Conservation (phyloP, 2,888 invertebrate genomes). For the Erynnis tages region DNA sequence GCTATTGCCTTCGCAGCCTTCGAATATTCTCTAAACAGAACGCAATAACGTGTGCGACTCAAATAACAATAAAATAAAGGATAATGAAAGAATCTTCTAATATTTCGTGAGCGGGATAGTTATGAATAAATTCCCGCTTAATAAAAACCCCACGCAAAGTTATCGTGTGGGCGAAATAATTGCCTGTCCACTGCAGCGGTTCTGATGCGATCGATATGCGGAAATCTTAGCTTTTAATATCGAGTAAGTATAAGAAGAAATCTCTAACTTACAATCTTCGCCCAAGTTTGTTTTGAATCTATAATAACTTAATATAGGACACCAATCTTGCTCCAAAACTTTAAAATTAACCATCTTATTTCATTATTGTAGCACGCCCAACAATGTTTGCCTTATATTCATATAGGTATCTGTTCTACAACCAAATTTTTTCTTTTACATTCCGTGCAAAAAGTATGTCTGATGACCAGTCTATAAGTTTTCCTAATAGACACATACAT, state of each 20-base stretch:
- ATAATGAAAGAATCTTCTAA: constrained; percentile 9
- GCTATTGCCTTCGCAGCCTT: neutral
- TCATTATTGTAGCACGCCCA: too few species aligned
- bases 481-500: neutral
- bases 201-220: constrained; percentile 29
- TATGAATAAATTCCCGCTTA: constrained; percentile 37
- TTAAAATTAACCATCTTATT: too few species aligned
- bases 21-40: neutral
- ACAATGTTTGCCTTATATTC: neutral
- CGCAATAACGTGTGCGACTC: constrained; percentile 1
- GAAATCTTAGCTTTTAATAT: constrained; percentile 15
- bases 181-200: constrained; percentile 35
- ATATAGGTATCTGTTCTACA: too few species aligned
- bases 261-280: neutral
- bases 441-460: too few species aligned
- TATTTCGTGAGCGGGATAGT: constrained; percentile 20
- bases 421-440: too few species aligned
- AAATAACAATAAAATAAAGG: constrained; percentile 14
- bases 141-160: constrained; percentile 45
- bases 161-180: constrained; percentile 32
- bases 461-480: too few species aligned
- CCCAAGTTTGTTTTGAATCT: neutral
- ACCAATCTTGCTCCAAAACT: too few species aligned
- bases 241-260: neutral
- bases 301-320: too few species aligned